A percentile compares a stretch with the other conserved stretches of the same genome.
These are phyloP conservation scores for Struthio camelus DNA, from an alignment of 2,113 vertebrate species.

Conservation along the genomic window DNA sequence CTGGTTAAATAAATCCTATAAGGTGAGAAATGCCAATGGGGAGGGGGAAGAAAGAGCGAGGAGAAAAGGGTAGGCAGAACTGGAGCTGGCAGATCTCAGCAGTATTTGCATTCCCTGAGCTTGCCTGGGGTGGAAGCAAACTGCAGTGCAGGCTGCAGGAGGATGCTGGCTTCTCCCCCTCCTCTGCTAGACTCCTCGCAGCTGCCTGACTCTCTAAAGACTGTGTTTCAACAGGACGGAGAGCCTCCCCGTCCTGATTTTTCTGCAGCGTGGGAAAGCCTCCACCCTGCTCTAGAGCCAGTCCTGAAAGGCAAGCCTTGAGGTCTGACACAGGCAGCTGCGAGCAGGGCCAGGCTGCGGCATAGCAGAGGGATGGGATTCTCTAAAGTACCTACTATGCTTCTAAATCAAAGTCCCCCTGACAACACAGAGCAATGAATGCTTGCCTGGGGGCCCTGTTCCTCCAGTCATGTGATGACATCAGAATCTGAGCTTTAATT, in stretches of 20 bases:
- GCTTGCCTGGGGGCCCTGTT: conserved; percentile 53
- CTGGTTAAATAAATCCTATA: conserved; percentile 12
- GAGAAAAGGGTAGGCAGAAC: neutral
- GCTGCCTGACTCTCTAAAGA: neutral
- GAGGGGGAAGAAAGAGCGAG: neutral
- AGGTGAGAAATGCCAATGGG: neutral
- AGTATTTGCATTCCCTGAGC: neutral
- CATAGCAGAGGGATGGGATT: neutral
- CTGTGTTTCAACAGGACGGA: neutral
- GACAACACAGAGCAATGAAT: conserved; percentile 35
- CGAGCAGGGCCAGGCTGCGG: neutral
- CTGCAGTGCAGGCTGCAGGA: neutral
- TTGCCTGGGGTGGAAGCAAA: neutral
- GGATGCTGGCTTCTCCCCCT: neutral
- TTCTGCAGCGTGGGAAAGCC: neutral
- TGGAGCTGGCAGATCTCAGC: neutral
- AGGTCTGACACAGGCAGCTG: neutral
- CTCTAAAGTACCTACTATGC: neutral
- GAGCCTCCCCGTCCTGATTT: neutral
- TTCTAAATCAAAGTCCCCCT: conserved; percentile 31
- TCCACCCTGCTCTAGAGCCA: neutral
- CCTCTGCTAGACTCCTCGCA: neutral
- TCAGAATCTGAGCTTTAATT: conserved; percentile 66
- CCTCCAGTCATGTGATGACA: neutral
- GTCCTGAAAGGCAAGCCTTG: neutral